Evolutionary conservation across 2,888 invertebrate species (phyloP).

Genomic region (Agrochola macilenta): DNA sequence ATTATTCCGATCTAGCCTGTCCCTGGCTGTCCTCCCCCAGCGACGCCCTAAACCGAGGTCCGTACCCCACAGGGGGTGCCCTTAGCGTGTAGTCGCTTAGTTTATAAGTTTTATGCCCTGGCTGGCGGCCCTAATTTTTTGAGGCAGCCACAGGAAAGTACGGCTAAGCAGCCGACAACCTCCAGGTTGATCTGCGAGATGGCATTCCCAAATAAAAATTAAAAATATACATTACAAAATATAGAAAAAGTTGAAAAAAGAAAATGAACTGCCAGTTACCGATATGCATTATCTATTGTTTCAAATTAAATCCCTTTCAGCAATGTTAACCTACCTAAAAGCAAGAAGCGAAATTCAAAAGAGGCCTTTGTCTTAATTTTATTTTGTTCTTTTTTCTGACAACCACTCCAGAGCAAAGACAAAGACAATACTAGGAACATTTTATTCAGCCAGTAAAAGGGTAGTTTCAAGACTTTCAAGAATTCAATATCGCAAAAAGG

Average conservation of each 20-base stretch:
- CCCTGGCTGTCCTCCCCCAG: too few relatives aligned
- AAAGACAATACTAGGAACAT: not conserved
- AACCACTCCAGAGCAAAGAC: not conserved
- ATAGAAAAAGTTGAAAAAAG: not conserved
- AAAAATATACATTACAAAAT: too few relatives aligned
- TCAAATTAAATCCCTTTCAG: conserved; percentile 2
- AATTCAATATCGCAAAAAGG: conserved; percentile 21
- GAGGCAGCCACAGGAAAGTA: too few relatives aligned
- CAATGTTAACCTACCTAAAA: not conserved
- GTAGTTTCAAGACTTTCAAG: conserved; percentile 1
- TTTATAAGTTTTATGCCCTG: too few relatives aligned
- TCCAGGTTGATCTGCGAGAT: too few relatives aligned
- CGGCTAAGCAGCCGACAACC: too few relatives aligned
- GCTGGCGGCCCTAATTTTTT: too few relatives aligned
- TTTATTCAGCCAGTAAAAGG: conserved; percentile 1
- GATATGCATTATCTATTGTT: not conserved
- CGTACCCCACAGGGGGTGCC: too few relatives aligned
- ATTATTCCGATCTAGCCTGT: too few relatives aligned
- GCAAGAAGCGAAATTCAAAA: not conserved
- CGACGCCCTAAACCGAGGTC: too few relatives aligned
- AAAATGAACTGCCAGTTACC: not conserved
- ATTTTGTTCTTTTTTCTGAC: not conserved
- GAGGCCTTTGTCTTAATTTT: not conserved
- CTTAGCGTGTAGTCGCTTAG: too few relatives aligned
- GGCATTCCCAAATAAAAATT: too few relatives aligned